Conservation (phyloP, 2,797 vertebrate species). For the Ptychadena robeensis region DNA sequence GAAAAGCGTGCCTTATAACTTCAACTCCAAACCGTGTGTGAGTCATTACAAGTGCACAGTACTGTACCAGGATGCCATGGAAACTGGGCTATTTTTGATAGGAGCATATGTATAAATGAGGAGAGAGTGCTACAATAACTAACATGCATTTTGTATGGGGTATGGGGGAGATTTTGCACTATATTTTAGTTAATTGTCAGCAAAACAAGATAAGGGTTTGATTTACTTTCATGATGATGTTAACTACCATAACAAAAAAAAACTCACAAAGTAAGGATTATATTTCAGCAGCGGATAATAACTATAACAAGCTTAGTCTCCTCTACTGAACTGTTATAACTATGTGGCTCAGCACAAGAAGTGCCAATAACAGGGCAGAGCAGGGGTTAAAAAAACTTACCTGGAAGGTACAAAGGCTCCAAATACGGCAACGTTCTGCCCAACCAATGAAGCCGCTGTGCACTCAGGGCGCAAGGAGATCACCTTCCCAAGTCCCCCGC, state of each 20-base stretch:
- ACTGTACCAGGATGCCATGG: slow-evolving; percentile 49
- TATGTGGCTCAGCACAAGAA: too few species aligned
- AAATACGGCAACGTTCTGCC: too few species aligned
- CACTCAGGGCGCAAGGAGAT: too few species aligned
- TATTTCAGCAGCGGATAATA: too few species aligned
- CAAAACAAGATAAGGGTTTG: neutral
- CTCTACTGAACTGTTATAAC: too few species aligned
- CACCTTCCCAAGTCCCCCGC: too few species aligned
- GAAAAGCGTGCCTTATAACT: slow-evolving; percentile 11
- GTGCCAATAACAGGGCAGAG: too few species aligned
- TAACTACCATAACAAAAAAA: neutral
- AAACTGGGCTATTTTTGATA: slow-evolving; percentile 57
- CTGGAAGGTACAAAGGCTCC: too few species aligned
- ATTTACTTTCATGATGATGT: neutral
- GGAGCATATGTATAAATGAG: slow-evolving; percentile 51
- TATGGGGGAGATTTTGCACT: neutral
- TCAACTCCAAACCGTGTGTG: slow-evolving; percentile 24
- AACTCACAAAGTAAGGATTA: too few species aligned
- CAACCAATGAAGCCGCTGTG: too few species aligned
- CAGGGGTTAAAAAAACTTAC: too few species aligned
- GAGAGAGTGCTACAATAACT: slow-evolving; percentile 24
- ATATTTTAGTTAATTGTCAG: neutral
- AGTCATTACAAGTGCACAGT: slow-evolving; percentile 51
- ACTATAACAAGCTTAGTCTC: too few species aligned
- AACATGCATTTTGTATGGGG: slow-evolving; percentile 24